A percentile compares a stretch with the other conserved stretches of the same genome.
Evolutionary conservation across 2,888 invertebrate genomes (phyloP).

Genomic region (Aphidoletes aphidimyza): DNA sequence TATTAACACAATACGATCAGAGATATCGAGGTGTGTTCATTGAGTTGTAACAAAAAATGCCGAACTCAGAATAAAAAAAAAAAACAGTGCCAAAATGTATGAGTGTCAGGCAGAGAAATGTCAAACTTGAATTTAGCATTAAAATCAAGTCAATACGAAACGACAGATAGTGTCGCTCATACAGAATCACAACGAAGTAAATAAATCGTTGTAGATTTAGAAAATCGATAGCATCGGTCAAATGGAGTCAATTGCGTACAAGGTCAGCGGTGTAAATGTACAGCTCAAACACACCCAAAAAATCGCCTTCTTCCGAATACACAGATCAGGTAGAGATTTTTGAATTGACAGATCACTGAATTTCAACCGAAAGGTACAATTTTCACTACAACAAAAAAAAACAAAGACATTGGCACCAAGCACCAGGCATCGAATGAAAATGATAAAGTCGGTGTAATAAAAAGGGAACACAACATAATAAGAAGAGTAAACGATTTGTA

Average conservation of each 20-base stretch:
- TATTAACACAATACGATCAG: constrained; percentile 21
- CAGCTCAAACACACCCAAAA: too few species aligned
- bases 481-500: neutral
- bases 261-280: neutral
- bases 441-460: constrained; percentile 14
- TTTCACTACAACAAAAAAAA: neutral
- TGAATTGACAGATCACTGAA: constrained; percentile 24
- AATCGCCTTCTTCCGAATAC: neutral
- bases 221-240: constrained; percentile 50
- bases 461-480: neutral
- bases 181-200: too few species aligned
- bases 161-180: too few species aligned
- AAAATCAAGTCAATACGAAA: neutral
- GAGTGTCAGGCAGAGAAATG: neutral
- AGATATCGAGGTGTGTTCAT: constrained; percentile 18
- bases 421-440: too few species aligned
- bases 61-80: neutral
- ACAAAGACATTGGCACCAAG: neutral
- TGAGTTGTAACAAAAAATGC: constrained; percentile 18
- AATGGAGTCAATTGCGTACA: constrained; percentile 43
- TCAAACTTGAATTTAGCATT: constrained; percentile 24
- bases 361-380: neutral
- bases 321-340: constrained; percentile 25
- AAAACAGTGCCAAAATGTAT: constrained; percentile 14
- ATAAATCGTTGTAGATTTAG: constrained; percentile 33